phyloP scores from a whole-genome alignment of 1,140 invertebrate genomes.

The Hestina assimilis region DNA sequence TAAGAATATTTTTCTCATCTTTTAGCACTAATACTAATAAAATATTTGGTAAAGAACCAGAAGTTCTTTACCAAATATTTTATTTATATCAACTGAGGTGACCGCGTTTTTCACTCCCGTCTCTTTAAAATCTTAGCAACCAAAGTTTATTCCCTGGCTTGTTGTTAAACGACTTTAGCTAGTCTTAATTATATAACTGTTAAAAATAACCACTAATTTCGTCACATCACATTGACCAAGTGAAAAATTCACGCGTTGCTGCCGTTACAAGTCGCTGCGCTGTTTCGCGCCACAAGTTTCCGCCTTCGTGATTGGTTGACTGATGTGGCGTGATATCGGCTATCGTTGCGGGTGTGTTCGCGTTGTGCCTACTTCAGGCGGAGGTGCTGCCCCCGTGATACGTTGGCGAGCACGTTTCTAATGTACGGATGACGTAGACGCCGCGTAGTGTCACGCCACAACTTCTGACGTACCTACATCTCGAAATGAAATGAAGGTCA shows the following conservation, averaged over 20 bases:
- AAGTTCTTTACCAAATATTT: not conserved
- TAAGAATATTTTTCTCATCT: too few relatives aligned
- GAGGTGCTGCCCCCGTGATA: constrained; percentile 45
- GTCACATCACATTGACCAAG: constrained; percentile 20
- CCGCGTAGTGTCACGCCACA: constrained; percentile 28
- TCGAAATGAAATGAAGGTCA: constrained; percentile 22
- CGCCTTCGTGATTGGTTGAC: constrained; percentile 41
- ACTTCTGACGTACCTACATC: constrained; percentile 23
- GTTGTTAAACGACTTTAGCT: constrained; percentile 4
- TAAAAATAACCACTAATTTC: constrained; percentile 25
- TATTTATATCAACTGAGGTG: not conserved
- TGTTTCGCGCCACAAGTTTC: constrained; percentile 20
- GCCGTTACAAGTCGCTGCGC: constrained; percentile 21
- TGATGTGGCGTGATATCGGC: constrained; percentile 49
- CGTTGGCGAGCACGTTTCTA: constrained; percentile 13
- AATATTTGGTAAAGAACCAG: too few relatives aligned
- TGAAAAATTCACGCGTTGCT: constrained; percentile 6
- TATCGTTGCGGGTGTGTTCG: constrained; percentile 15
- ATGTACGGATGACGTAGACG: constrained; percentile 21
- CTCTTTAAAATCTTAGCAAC: not conserved
- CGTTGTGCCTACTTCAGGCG: constrained; percentile 18
- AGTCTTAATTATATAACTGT: constrained; percentile 20
- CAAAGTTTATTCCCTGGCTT: not conserved
- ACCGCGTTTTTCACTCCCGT: not conserved
- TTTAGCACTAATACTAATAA: too few relatives aligned